Conservation (phyloP, 2,113 vertebrate genomes). For the Jaculus jaculus region DNA sequence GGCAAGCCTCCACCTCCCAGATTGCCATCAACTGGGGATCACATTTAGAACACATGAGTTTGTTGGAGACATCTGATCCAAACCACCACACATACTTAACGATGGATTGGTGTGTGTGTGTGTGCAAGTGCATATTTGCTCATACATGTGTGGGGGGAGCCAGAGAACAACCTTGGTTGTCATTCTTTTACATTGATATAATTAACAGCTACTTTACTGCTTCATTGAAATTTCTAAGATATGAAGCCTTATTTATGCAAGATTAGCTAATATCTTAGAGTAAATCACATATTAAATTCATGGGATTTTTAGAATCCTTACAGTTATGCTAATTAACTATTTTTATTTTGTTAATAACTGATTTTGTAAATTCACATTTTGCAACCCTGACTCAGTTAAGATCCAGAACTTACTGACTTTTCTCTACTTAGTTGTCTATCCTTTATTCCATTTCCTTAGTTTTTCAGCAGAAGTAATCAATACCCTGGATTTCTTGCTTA, state of each 20-base stretch:
- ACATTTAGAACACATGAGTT: too few species aligned
- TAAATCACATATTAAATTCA: neutral
- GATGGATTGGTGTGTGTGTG: too few species aligned
- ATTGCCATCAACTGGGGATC: too few species aligned
- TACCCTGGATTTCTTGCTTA: neutral
- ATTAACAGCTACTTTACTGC: slow-evolving; percentile 7
- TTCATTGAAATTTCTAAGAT: slow-evolving; percentile 29
- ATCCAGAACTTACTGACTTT: neutral
- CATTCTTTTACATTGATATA: neutral
- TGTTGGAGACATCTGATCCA: too few species aligned
- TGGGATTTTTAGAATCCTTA: neutral
- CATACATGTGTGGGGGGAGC: too few species aligned
- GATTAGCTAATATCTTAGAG: neutral
- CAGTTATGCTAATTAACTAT: neutral
- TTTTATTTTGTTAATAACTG: slow-evolving; percentile 41
- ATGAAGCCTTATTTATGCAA: neutral
- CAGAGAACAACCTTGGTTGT: too few species aligned
- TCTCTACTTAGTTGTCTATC: neutral
- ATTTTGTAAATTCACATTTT: neutral
- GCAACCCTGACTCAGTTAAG: neutral
- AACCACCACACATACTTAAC: too few species aligned
- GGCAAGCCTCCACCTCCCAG: too few species aligned
- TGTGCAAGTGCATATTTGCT: too few species aligned
- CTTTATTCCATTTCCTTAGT: neutral
- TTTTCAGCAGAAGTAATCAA: neutral